These are phyloP conservation scores for Xerus rutilus DNA, from an alignment of 2,797 vertebrate species.

Conservation along the genomic window DNA sequence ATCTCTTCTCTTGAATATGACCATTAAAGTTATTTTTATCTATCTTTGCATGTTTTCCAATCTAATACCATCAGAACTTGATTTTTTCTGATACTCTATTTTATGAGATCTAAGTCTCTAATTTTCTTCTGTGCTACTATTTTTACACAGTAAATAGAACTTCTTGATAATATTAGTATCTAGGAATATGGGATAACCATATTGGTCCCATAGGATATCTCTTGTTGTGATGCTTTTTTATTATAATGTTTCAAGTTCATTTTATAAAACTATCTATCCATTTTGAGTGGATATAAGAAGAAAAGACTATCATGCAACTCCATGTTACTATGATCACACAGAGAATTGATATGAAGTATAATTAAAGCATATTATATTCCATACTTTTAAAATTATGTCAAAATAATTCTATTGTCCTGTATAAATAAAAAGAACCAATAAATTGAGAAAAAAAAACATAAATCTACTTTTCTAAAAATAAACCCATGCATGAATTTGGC, in stretches of 20 bases:
- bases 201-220: neutral
- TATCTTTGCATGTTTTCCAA: neutral
- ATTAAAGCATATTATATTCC: too few species aligned
- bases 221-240: neutral
- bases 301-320: neutral
- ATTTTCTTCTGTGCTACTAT: neutral
- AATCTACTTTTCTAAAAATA: neutral
- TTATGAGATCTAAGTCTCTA: neutral
- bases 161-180: neutral
- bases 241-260: neutral
- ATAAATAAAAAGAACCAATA: too few species aligned
- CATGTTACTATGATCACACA: neutral
- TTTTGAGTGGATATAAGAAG: neutral
- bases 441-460: neutral
- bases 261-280: neutral
- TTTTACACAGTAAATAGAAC: neutral
- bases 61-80: neutral
- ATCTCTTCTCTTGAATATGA: neutral
- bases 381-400: too few species aligned
- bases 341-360: neutral
- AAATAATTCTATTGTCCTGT: too few species aligned
- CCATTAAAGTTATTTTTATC: neutral
- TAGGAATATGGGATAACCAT: neutral
- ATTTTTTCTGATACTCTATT: neutral
- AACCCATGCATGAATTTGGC: neutral